phyloP scores from a whole-genome alignment of 1,140 invertebrate species.

The Coelopa frigida region DNA sequence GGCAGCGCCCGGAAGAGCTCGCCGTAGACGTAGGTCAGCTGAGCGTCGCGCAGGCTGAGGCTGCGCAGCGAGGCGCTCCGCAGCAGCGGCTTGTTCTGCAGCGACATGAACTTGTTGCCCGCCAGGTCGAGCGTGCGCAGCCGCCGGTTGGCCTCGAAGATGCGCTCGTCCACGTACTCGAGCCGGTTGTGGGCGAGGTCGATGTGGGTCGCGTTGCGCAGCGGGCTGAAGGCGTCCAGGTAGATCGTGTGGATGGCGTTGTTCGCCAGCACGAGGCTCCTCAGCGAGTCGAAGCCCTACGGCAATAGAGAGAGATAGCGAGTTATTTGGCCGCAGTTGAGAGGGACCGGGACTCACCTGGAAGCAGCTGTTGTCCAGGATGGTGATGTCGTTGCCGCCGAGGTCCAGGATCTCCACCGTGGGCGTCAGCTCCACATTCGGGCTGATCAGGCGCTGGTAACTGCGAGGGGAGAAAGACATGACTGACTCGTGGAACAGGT shows the following conservation, averaged over 20 bases:
- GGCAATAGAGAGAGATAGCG: conserved; percentile 1
- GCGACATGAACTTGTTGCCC: conserved; percentile 32
- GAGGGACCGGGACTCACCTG: conserved; percentile 20
- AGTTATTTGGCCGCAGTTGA: neutral
- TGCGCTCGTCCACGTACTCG: conserved; percentile 32
- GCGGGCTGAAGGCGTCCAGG: conserved; percentile 26
- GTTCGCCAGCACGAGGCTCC: conserved; percentile 27
- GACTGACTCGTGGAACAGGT: too few relatives aligned
- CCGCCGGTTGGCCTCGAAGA: conserved; percentile 29
- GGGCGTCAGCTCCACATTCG: conserved; percentile 33
- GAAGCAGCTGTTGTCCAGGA: conserved; percentile 32
- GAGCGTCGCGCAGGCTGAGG: conserved; percentile 32
- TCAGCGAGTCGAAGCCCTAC: conserved; percentile 26
- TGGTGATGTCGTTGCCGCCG: conserved; percentile 41
- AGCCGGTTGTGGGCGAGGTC: conserved; percentile 40
- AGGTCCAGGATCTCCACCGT: conserved; percentile 38
- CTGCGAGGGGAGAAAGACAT: conserved; percentile 18
- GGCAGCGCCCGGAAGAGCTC: conserved; percentile 25
- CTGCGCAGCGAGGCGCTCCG: conserved; percentile 23
- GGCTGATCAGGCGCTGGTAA: conserved; percentile 33
- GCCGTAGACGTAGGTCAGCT: conserved; percentile 27
- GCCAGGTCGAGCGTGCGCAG: conserved; percentile 29
- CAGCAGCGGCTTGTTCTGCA: conserved; percentile 22
- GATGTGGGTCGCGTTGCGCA: conserved; percentile 22
- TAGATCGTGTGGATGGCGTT: conserved; percentile 36